These are phyloP conservation scores for Tapirus terrestris DNA, from an alignment of 2,113 vertebrate species.

Conservation along the genomic window DNA sequence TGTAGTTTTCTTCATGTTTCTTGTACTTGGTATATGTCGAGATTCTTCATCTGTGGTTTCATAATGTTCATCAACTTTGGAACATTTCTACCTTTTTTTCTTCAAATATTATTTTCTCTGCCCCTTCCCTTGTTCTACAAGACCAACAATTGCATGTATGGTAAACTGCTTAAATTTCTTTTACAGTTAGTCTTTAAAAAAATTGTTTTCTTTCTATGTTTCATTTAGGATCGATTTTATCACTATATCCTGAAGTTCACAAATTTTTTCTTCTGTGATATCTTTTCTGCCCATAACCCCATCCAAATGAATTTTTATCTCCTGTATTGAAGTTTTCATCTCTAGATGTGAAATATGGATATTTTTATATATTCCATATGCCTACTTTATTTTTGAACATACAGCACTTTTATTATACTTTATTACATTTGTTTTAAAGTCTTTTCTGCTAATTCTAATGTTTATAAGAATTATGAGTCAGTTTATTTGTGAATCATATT, in stretches of 20 bases:
- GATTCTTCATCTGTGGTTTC: background rate
- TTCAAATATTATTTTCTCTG: background rate
- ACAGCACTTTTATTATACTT: background rate
- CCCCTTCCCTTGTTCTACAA: background rate
- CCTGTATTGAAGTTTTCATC: background rate
- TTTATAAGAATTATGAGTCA: background rate
- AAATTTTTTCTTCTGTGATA: background rate
- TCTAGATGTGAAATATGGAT: no score
- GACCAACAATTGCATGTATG: background rate
- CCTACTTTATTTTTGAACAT: background rate
- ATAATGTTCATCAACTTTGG: background rate
- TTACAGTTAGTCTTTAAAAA: background rate
- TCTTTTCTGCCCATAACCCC: background rate
- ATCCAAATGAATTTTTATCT: background rate
- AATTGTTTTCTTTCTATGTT: background rate
- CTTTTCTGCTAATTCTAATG: background rate
- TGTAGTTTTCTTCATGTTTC: background rate
- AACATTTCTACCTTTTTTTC: background rate
- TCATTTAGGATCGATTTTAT: background rate
- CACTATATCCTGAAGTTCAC: background rate
- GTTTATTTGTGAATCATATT: background rate
- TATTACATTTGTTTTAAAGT: background rate
- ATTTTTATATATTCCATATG: background rate
- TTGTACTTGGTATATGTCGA: background rate
- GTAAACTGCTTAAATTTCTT: background rate